Evolutionary conservation across 2,888 invertebrate species (phyloP), one percentile per base, ranked within the genome.

Genomic region (Limenitis camilla): DNA sequence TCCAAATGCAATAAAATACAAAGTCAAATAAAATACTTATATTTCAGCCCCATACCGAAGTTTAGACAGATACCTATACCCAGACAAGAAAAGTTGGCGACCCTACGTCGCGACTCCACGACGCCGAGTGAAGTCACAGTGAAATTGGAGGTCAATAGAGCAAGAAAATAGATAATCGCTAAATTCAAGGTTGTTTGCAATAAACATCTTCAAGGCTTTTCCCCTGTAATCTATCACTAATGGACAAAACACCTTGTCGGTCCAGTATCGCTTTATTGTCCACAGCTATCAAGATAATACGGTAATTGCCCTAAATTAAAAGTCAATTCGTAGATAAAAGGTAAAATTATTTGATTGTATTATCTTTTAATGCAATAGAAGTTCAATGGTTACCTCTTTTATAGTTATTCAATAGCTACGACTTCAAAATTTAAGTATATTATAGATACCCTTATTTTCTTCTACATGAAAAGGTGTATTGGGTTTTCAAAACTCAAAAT

Each of bases 71-170:
- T 46, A 19, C 19, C 19, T 19, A 19, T 47, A 53, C 46, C 48
- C 49, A 39, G 57, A 61, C 55, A 55, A 58, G 60, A 60, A 62
- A 63, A 59, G 60, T 59, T 53, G 63, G 66, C 69, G 67, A 54
- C 68, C 33, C 11, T 2, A 43, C 32, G 68, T 61, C 69, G 70
- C 67, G 79, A 58, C 79, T 46, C 5, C 5, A 10, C 11, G 78
- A 69, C 78, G 72, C 71, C 77, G 58, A 36, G 66, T 78, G 80
- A 80, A 78, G 79, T 80, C 74, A 76, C 54, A 53, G 65, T 54
- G 66, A 72, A 73, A 66, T 61, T 65, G 64, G 69, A 71, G 78
- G 79, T 80, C 69, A 79, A 64, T 70, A 52, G 74, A 69, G 59
- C 67, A 66, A 56, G 65, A 63, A 68, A 67, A 66, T 39, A 60